A percentile compares a stretch with the other conserved stretches of the same genome.
Evolutionary conservation across 2,888 invertebrate species (phyloP).

Genomic region (Tetramorium bicarinatum): DNA sequence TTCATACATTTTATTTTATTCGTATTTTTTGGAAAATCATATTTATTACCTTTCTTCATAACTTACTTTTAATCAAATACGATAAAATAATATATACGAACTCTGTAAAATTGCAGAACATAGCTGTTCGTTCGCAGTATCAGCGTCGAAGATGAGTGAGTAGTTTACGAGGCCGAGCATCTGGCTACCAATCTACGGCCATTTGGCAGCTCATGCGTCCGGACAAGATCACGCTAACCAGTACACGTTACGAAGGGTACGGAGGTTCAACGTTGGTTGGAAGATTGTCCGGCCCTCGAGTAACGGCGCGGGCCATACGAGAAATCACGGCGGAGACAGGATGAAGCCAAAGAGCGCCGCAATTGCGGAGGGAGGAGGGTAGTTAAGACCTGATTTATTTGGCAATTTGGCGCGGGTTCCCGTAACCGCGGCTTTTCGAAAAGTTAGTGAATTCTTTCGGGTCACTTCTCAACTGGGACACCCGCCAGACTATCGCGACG

Average conservation of each 20-base stretch:
- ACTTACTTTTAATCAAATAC: not conserved
- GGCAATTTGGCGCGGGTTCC: slow-evolving; percentile 74
- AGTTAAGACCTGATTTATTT: slow-evolving; percentile 79
- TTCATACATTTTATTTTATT: not conserved
- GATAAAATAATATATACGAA: not conserved
- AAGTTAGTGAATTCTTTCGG: slow-evolving; percentile 75
- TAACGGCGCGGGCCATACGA: slow-evolving; percentile 47
- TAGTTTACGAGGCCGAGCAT: slow-evolving; percentile 29
- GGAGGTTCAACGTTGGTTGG: slow-evolving; percentile 66
- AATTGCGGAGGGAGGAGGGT: slow-evolving; percentile 49
- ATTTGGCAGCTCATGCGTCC: slow-evolving; percentile 63
- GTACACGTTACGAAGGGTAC: slow-evolving; percentile 45
- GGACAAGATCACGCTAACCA: slow-evolving; percentile 53
- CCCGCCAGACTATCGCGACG: slow-evolving; percentile 33
- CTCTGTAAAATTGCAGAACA: not conserved
- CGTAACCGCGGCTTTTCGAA: slow-evolving; percentile 52
- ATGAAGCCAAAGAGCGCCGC: slow-evolving; percentile 27
- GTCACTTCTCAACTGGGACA: slow-evolving; percentile 55
- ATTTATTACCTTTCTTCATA: not conserved
- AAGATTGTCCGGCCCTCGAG: slow-evolving; percentile 46
- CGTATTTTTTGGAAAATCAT: not conserved
- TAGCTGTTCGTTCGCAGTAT: not conserved
- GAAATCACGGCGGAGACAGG: slow-evolving; percentile 39
- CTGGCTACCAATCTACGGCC: slow-evolving; percentile 40
- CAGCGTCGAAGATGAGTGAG: slow-evolving; percentile 21